A percentile compares a stretch with the other conserved stretches of the same genome.
Conservation (phyloP, 2,797 vertebrate species). For the Poeciliopsis gracilis region DNA sequence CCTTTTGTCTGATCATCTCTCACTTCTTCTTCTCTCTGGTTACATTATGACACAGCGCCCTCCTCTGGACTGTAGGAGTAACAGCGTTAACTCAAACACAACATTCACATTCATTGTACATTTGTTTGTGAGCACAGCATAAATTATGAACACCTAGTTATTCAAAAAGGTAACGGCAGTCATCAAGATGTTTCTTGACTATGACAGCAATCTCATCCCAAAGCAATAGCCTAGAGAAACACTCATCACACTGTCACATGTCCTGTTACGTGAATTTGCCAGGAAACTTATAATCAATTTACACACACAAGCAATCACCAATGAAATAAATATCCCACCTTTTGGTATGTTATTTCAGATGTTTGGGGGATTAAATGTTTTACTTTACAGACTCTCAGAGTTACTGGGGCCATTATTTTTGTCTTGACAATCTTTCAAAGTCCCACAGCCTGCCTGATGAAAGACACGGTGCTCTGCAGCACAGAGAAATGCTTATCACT, state of each 20-base stretch:
- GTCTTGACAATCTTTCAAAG: slow-evolving; percentile 27
- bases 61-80: background rate
- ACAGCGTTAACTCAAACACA: background rate
- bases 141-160: background rate
- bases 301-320: background rate
- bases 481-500: slow-evolving; percentile 44
- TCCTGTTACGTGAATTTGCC: background rate
- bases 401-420: slow-evolving; percentile 15
- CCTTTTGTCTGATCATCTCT: background rate
- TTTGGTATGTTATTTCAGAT: slow-evolving; percentile 31
- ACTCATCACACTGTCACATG: background rate
- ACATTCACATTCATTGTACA: background rate
- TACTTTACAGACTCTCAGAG: background rate
- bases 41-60: background rate
- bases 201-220: background rate
- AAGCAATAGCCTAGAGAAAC: background rate
- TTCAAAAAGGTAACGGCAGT: background rate
- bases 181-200: background rate
- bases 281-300: background rate
- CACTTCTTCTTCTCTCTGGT: background rate
- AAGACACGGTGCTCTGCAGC: slow-evolving; percentile 56
- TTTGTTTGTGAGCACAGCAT: background rate
- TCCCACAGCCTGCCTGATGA: slow-evolving; percentile 53
- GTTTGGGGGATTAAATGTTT: slow-evolving; percentile 23
- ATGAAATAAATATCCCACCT: slow-evolving; percentile 7